Conservation (phyloP, 1,140 invertebrate species). For the Drosophila watanabei region DNA sequence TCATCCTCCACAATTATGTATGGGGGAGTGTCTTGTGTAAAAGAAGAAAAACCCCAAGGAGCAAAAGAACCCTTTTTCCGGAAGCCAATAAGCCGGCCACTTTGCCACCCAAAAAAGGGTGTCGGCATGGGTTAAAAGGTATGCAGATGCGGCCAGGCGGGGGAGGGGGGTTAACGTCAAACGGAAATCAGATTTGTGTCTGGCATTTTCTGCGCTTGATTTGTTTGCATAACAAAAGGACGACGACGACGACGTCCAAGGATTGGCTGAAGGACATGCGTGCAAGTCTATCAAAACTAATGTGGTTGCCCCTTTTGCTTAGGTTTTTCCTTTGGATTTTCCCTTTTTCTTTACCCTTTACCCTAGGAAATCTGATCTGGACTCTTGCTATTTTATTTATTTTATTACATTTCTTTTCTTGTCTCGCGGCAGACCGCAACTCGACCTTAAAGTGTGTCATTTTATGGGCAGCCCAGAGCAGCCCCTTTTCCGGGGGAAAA, state of each 20-base stretch:
- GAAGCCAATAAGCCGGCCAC: constrained; percentile 66
- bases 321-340: too few species aligned
- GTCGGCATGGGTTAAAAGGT: constrained; percentile 12
- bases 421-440: constrained; percentile 53
- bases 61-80: constrained; percentile 2
- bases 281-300: constrained; percentile 80
- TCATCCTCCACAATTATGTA: not conserved
- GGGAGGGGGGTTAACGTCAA: constrained; percentile 30
- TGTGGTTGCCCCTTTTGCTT: constrained; percentile 22
- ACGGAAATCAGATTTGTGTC: constrained; percentile 79
- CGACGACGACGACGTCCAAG: constrained; percentile 14
- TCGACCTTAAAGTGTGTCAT: constrained; percentile 75
- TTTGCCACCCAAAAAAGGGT: constrained; percentile 44
- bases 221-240: constrained; percentile 67
- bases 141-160: constrained; percentile 9
- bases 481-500: not conserved
- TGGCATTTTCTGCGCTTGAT: constrained; percentile 61
- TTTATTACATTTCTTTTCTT: constrained; percentile 31
- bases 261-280: constrained; percentile 57
- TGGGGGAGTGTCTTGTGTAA: not conserved
- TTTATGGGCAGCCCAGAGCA: constrained; percentile 26
- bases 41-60: not conserved
- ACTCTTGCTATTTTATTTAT: constrained; percentile 43
- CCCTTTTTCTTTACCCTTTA: not conserved
- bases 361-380: constrained; percentile 24